Evolutionary conservation across 2,797 vertebrate species (phyloP), one percentile per base, ranked within the genome.

Genomic region (Propithecus perrieri): DNA sequence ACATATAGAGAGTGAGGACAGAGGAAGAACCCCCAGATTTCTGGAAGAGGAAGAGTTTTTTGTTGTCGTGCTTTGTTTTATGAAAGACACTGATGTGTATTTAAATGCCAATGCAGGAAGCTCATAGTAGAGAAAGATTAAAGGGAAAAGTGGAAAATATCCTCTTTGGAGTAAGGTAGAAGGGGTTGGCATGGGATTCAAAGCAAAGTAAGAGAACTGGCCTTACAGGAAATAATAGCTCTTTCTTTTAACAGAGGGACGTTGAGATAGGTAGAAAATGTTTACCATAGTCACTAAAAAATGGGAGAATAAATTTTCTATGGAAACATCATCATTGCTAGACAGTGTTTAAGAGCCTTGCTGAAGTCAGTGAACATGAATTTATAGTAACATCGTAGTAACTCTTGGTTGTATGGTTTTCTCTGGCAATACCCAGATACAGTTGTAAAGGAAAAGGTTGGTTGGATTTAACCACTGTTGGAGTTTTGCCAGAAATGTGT

Each of bases 161-260:
- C 96, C 65, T 85, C 35, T 92, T 33, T 43, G 55, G 50, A 89
- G 53, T 79, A 55, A n/a, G 17, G n/a, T 96, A 38, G 46, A 91
- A 46, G 11, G 46, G 71, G 10, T 69, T 69, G 67, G 35, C 17
- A 7, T 57, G 43, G 71, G 41, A 75, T 71, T 96, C 4, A 7
- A 63, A 89, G 59, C 18, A 78, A 61, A 2, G 30, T 59, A 57
- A 48, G 35, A 61, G 71, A 84, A 41, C 22, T 85, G 69, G 33
- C 46, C 33, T 86, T 89, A 65, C 50, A 81, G 13, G 43, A 10
- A 26, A 43, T 53, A 46, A 9, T 50, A n/a, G 8, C 41, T 71
- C 4, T 90, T 94, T 15, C 7, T 38, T 53, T 90, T 72, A 83
- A 55, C 1, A 26, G 35, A 80, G 14, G 33, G 35, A 71, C 24